Evolutionary conservation across 2,888 invertebrate genomes (phyloP).

Genomic region (Cartodere bifasciata): DNA sequence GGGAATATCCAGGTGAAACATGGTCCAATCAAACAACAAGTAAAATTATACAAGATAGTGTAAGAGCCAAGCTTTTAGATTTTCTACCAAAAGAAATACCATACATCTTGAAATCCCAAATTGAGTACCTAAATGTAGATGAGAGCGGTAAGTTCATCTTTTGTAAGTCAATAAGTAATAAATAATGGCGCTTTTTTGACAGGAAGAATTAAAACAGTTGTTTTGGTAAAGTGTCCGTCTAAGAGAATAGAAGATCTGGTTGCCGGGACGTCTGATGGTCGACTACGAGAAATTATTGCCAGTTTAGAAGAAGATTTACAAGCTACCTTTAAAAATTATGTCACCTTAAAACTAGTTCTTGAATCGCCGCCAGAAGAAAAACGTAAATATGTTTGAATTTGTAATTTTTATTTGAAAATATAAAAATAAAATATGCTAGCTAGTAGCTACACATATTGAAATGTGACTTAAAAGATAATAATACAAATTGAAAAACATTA

Average conservation of each 20-base stretch:
- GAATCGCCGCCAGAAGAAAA: constrained; percentile 8
- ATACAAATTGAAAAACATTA: constrained; percentile 4
- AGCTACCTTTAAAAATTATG: constrained; percentile 27
- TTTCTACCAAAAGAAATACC: constrained; percentile 77
- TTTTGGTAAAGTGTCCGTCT: constrained; percentile 50
- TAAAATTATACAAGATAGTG: constrained; percentile 55
- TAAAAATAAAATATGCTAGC: constrained; percentile 2
- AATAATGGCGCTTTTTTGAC: constrained; percentile 16
- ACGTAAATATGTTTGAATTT: no score
- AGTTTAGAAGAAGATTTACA: constrained; percentile 30
- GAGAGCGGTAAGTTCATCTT: constrained; percentile 35
- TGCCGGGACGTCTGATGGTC: constrained; percentile 53
- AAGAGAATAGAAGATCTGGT: constrained; percentile 50
- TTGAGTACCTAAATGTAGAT: constrained; percentile 53
- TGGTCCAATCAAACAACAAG: constrained; percentile 66
- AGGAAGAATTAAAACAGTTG: constrained; percentile 43
- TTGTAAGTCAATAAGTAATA: not conserved
- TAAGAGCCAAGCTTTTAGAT: constrained; percentile 75
- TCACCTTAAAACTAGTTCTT: constrained; percentile 27
- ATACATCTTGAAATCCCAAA: constrained; percentile 51
- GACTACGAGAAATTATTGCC: constrained; percentile 56
- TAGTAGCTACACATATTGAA: constrained; percentile 5
- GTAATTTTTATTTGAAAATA: not conserved
- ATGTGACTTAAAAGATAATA: constrained; percentile 2
- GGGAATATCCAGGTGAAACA: constrained; percentile 52